A percentile compares a stretch with the other conserved stretches of the same genome.
Conservation (phyloP, 2,113 vertebrate species). For the human (Homo sapiens) region DNA sequence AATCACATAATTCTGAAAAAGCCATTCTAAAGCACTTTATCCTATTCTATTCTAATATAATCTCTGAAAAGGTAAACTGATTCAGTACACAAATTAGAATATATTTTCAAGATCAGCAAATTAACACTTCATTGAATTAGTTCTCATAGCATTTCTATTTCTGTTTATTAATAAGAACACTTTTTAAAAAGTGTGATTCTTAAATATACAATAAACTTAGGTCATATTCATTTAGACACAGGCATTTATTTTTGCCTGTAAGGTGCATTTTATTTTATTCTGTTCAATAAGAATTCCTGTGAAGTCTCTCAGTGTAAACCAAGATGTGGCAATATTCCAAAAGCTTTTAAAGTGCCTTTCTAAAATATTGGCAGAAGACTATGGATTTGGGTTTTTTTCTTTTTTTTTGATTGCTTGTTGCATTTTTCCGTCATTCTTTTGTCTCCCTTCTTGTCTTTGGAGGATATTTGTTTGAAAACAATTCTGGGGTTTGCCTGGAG, state of each 20-base stretch:
- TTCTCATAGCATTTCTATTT: background rate
- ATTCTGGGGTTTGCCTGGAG: conserved; percentile 72
- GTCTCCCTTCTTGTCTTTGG: conserved; percentile 59
- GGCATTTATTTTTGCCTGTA: background rate
- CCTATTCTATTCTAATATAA: background rate
- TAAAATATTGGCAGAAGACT: conserved; percentile 36
- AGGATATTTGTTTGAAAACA: conserved; percentile 67
- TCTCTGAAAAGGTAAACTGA: background rate
- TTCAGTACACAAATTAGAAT: background rate
- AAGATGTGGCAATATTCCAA: background rate
- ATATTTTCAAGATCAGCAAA: background rate
- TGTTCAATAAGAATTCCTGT: background rate
- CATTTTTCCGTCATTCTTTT: conserved; percentile 35
- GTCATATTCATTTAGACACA: background rate
- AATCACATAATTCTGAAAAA: background rate
- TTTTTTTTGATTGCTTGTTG: conserved; percentile 59
- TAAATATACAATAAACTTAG: background rate
- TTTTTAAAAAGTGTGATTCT: background rate
- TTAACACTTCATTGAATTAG: background rate
- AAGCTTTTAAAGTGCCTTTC: background rate
- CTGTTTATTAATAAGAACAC: background rate
- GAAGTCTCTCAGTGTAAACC: background rate
- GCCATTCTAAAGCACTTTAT: background rate
- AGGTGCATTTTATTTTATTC: background rate
- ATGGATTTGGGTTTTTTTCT: background rate